Evolutionary conservation across 2,888 invertebrate species (phyloP).

Genomic region (Muschampia plurimacula): DNA sequence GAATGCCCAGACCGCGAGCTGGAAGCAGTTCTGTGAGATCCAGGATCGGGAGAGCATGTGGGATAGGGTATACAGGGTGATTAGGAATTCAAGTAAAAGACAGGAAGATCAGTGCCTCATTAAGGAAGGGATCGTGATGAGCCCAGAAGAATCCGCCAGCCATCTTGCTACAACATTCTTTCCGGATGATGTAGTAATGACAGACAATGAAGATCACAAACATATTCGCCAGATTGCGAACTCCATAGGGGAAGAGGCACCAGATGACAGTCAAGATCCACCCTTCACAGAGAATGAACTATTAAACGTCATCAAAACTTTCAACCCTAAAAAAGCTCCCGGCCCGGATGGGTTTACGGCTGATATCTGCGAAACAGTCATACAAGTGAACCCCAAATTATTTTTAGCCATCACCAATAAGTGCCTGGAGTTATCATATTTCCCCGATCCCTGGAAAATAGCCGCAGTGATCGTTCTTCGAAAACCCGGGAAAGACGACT

Average conservation of each 20-base stretch:
- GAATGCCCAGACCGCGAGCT: conserved; percentile 13
- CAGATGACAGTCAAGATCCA: conserved; percentile 27
- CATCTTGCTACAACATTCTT: conserved; percentile 30
- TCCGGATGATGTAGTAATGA: conserved; percentile 15
- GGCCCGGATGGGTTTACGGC: conserved; percentile 41
- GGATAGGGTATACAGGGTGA: conserved; percentile 30
- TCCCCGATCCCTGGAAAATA: conserved; percentile 36
- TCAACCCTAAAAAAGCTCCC: conserved; percentile 43
- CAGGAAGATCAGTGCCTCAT: conserved; percentile 8
- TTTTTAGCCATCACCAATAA: conserved; percentile 31
- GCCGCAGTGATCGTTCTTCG: conserved; percentile 28
- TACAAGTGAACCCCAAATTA: neutral
- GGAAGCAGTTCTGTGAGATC: conserved; percentile 31
- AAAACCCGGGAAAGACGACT: conserved; percentile 32
- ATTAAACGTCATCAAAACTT: conserved; percentile 4
- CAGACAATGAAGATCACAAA: neutral
- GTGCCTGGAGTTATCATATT: conserved; percentile 22
- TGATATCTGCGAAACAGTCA: conserved; percentile 36
- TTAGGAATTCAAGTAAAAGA: neutral
- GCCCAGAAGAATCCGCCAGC: conserved; percentile 14
- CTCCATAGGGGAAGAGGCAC: conserved; percentile 4
- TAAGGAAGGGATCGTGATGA: neutral
- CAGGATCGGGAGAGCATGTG: conserved; percentile 28
- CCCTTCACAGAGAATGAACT: conserved; percentile 35
- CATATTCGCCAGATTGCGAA: neutral